These are phyloP conservation scores for Pristionchus exspectatus DNA, from an alignment of 2,888 invertebrate genomes.

Conservation along the genomic window DNA sequence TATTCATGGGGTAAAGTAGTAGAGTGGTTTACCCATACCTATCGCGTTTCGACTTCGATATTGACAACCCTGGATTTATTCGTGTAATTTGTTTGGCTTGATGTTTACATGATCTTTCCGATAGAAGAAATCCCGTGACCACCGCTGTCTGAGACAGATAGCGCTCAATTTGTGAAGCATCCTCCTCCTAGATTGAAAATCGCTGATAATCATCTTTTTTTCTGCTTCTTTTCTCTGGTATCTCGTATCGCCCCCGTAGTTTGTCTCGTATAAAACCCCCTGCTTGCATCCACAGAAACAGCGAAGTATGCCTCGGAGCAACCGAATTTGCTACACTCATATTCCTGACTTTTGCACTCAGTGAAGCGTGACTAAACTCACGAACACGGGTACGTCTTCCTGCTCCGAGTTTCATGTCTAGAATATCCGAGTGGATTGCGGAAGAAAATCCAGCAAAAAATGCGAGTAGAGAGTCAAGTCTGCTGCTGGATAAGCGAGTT, in stretches of 20 bases:
- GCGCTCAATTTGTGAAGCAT: no score
- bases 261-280: no score
- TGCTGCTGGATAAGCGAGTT: slow-evolving; percentile 12
- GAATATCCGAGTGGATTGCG: not conserved
- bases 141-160: no score
- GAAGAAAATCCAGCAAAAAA: slow-evolving; percentile 31
- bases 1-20: not conserved
- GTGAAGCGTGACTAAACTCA: not conserved
- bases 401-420: slow-evolving; percentile 9
- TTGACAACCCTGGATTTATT: not conserved
- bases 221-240: no score
- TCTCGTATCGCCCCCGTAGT: no score
- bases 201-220: no score
- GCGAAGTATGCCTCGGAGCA: no score
- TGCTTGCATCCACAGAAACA: no score
- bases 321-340: not conserved
- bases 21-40: not conserved
- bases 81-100: not conserved
- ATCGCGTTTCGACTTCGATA: not conserved
- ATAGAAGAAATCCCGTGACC: no score
- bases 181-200: no score
- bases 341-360: not conserved
- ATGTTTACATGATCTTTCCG: no score
- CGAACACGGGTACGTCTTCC: not conserved
- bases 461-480: not conserved